Conservation (phyloP, 2,888 invertebrate species). For the Chelonus formosanus region DNA sequence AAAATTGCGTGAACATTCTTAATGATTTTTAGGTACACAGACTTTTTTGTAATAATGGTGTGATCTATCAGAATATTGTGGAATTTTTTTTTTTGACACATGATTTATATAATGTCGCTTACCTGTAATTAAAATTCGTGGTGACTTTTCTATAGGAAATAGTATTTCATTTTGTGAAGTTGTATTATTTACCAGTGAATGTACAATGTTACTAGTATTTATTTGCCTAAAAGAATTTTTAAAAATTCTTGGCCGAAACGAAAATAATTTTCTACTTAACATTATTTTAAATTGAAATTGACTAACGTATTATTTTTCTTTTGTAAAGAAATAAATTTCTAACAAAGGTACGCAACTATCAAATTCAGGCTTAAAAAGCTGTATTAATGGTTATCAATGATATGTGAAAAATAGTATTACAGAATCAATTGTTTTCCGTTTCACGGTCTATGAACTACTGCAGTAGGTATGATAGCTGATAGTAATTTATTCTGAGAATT, state of each 20-base stretch:
- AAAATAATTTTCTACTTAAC: slow-evolving; percentile 20
- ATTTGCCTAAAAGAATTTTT: neutral
- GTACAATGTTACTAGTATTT: slow-evolving; percentile 12
- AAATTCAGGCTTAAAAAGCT: too few relatives aligned
- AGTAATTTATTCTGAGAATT: slow-evolving; percentile 36
- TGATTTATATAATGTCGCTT: slow-evolving; percentile 39
- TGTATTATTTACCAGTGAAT: slow-evolving; percentile 6
- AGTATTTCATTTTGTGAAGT: neutral
- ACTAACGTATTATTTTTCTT: too few relatives aligned
- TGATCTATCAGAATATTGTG: too few relatives aligned
- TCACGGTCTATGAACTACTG: slow-evolving; percentile 40
- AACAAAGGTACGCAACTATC: neutral
- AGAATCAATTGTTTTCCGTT: slow-evolving; percentile 24
- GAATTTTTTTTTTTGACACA: too few relatives aligned
- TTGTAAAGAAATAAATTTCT: neutral
- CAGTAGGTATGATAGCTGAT: slow-evolving; percentile 14
- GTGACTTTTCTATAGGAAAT: slow-evolving; percentile 53
- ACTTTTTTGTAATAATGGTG: too few relatives aligned
- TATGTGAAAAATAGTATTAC: neutral
- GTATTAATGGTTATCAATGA: neutral
- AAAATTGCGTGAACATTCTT: too few relatives aligned
- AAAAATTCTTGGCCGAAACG: neutral
- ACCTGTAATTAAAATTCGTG: slow-evolving; percentile 72
- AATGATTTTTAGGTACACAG: too few relatives aligned
- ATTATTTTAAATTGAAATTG: slow-evolving; percentile 13